phyloP scores from a whole-genome alignment of 2,113 vertebrate species.

The Rhipidura dahli region DNA sequence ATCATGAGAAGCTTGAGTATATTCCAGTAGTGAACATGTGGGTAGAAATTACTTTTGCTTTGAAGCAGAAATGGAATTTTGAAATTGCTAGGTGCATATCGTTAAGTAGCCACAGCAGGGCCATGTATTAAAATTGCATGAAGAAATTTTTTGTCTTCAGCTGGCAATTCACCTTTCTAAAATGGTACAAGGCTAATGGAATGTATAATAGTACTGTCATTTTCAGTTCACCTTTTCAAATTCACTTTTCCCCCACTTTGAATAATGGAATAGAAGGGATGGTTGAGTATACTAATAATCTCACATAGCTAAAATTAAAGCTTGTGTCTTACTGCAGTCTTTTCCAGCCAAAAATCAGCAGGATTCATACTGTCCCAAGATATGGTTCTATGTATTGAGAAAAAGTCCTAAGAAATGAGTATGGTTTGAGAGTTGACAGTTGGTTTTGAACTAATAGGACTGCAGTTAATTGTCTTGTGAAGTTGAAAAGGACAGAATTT shows the following conservation, averaged over 20 bases:
- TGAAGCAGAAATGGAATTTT: conserved; percentile 22
- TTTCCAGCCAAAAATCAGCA: background rate
- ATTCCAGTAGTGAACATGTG: background rate
- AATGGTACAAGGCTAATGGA: conserved; percentile 18
- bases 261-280: background rate
- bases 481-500: background rate
- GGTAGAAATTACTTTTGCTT: conserved; percentile 6
- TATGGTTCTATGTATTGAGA: background rate
- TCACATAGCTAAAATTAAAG: background rate
- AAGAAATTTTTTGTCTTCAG: conserved; percentile 9
- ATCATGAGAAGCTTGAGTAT: background rate
- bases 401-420: background rate
- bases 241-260: background rate
- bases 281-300: background rate
- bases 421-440: background rate
- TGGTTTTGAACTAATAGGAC: background rate
- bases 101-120: conserved; percentile 1
- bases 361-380: background rate
- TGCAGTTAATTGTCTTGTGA: background rate
- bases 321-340: background rate
- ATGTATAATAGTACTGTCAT: background rate
- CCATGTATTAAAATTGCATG: conserved; percentile 36
- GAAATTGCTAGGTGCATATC: background rate
- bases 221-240: conserved; percentile 11
- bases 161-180: background rate